A percentile compares a stretch with the other conserved stretches of the same genome.
These are phyloP conservation scores for Mythimna loreyi DNA, from an alignment of 2,888 invertebrate genomes.

Conservation along the genomic window DNA sequence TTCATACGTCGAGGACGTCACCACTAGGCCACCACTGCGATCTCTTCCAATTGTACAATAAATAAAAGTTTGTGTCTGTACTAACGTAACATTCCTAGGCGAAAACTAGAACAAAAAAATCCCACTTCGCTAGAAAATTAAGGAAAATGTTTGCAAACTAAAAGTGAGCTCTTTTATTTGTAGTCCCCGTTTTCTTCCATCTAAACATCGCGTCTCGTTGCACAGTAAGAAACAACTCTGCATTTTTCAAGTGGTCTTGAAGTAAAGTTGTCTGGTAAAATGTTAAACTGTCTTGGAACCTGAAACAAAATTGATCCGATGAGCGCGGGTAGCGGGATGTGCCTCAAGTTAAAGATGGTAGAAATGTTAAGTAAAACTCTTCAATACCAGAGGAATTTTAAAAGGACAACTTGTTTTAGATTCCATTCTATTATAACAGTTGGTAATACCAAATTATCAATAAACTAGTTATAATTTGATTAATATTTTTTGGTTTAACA, in stretches of 20 bases:
- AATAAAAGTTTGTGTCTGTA: too few relatives aligned
- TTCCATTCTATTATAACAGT: not conserved
- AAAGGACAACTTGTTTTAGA: not conserved
- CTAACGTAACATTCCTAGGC: not conserved
- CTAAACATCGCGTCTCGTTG: conserved; percentile 3
- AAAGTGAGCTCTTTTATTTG: conserved; percentile 1
- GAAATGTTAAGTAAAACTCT: conserved; percentile 37
- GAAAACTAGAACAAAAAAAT: not conserved
- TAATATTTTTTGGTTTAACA: too few relatives aligned
- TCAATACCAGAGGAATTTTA: conserved; percentile 15
- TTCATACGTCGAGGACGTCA: too few relatives aligned
- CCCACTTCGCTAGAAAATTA: not conserved
- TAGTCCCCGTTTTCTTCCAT: not conserved
- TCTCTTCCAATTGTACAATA: too few relatives aligned
- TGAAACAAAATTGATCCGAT: conserved; percentile 49
- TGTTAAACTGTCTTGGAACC: conserved; percentile 47
- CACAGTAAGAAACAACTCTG: conserved; percentile 21
- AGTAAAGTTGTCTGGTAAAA: conserved; percentile 34
- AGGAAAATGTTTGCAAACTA: not conserved
- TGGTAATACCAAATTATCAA: not conserved
- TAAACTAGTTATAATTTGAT: not conserved
- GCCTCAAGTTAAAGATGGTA: conserved; percentile 26
- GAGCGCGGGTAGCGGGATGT: conserved; percentile 13
- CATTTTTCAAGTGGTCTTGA: conserved; percentile 38
- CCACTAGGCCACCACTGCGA: too few relatives aligned